phyloP scores from a whole-genome alignment of 1,140 invertebrate species.

The Trichoplusia ni region DNA sequence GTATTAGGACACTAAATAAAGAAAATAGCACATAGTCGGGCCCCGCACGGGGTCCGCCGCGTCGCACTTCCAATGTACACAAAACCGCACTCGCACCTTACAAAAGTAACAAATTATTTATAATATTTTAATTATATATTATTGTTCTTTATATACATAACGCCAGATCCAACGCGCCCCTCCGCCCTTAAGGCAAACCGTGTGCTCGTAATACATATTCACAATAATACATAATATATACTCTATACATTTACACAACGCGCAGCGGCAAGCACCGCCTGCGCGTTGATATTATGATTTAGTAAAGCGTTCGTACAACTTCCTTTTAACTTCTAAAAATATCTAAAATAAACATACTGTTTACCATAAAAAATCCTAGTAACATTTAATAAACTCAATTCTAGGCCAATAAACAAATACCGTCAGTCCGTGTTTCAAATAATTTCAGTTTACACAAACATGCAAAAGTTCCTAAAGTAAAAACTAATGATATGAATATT shows the following conservation, averaged over 20 bases:
- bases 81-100: constrained; percentile 66
- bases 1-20: constrained; percentile 73
- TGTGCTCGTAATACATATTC: constrained; percentile 58
- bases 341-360: constrained; percentile 53
- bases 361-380: constrained; percentile 45
- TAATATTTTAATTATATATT: constrained; percentile 68
- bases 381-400: constrained; percentile 63
- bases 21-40: constrained; percentile 67
- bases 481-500: constrained; percentile 81
- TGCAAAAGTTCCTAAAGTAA: constrained; percentile 74
- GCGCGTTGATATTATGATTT: constrained; percentile 60
- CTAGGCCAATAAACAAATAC: constrained; percentile 67
- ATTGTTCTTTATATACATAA: constrained; percentile 76
- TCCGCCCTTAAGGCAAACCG: constrained; percentile 56
- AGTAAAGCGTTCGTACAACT: constrained; percentile 66
- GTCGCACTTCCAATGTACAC: constrained; percentile 59
- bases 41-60: constrained; percentile 41
- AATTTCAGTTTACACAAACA: constrained; percentile 59
- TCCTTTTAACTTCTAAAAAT: constrained; percentile 55
- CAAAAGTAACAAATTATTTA: constrained; percentile 74
- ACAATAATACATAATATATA: constrained; percentile 56
- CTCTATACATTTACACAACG: constrained; percentile 75
- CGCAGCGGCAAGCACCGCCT: constrained; percentile 70
- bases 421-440: constrained; percentile 56
- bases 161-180: constrained; percentile 57